Conservation (phyloP, 2,797 vertebrate species). For the Silurus aristotelis region DNA sequence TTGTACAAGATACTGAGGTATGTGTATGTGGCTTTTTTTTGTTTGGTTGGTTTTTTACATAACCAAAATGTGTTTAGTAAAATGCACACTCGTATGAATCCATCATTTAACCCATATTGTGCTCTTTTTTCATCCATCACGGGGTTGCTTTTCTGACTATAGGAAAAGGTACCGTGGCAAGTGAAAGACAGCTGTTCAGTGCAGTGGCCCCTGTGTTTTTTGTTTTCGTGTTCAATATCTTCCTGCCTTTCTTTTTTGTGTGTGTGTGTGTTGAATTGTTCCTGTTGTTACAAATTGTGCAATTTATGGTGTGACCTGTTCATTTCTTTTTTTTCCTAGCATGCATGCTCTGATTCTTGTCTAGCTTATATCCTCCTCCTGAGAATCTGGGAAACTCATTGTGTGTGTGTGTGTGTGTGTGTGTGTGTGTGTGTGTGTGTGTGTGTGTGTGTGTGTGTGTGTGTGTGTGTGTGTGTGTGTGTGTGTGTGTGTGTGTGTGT, state of each 20-base stretch:
- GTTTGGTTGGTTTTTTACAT: no score
- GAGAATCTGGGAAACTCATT: constrained; percentile 33
- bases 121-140: constrained; percentile 70
- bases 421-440: no score
- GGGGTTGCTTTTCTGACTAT: constrained; percentile 70
- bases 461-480: no score
- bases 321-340: neutral
- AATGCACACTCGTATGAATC: neutral
- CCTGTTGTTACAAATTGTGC: constrained; percentile 20
- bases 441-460: no score
- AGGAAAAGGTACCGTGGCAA: constrained; percentile 75
- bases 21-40: no score
- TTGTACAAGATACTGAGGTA: no score
- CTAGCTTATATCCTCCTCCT: neutral
- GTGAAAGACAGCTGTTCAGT: constrained; percentile 56
- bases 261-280: constrained; percentile 26
- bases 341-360: constrained; percentile 12
- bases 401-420: no score
- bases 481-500: no score
- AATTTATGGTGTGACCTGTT: neutral
- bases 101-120: constrained; percentile 61
- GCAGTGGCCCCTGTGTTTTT: constrained; percentile 54
- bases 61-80: neutral
- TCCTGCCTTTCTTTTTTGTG: constrained; percentile 58
- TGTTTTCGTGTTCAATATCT: neutral